Base-by-base conservation (phyloP, 2,113 vertebrate species). In the Macquaria ambigua region DNA sequence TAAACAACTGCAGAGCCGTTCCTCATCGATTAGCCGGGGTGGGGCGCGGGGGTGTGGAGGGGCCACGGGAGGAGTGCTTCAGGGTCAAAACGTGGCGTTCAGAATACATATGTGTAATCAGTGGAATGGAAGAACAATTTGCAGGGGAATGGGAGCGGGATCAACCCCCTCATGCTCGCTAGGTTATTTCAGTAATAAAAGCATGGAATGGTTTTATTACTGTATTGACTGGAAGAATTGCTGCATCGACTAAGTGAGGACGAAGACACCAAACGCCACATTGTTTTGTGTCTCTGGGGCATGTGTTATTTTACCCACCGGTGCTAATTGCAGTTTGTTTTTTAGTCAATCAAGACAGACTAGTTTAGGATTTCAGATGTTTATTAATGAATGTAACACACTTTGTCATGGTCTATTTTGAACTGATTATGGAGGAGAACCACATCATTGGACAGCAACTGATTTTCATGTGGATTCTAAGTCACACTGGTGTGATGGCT, bases 31-130 rank as follows among this genome's bases (percentile, higher is more conserved):
- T 89, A 69, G 78, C 20, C 2, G 67, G 53, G 63, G 61, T 1
- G 61, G 1, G 46, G 10, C 11, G 39, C 12, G 3, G 12, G 1
- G 28, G 9, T 0, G 34, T 14, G 15, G 48, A 6, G 12, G 4
- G 25, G 48, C 43, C 43, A 6, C 4, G 53, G 28, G n/a, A 21
- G 71, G 52, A 79, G 55, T 12, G 63, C 43, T 69, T 41, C 0
- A 4, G 70, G 81, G 75, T 85, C 71, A 91, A 72, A 85, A 90
- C 31, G 73, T 15, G 0, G 20, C 6, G 21, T 88, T 69, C 31
- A 0, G 74, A 92, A 90, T 89, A 72, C 83, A 78, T 78, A 81
- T 88, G 84, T 79, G 85, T 52, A 81, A 81, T 92, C 77, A 89
- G 58, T 78, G 61, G 70, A 75, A 83, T 87, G 85, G 76, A 83